A percentile compares a stretch with the other conserved stretches of the same genome.
Conservation (phyloP, 2,113 vertebrate genomes). For the Pluvialis apricaria region DNA sequence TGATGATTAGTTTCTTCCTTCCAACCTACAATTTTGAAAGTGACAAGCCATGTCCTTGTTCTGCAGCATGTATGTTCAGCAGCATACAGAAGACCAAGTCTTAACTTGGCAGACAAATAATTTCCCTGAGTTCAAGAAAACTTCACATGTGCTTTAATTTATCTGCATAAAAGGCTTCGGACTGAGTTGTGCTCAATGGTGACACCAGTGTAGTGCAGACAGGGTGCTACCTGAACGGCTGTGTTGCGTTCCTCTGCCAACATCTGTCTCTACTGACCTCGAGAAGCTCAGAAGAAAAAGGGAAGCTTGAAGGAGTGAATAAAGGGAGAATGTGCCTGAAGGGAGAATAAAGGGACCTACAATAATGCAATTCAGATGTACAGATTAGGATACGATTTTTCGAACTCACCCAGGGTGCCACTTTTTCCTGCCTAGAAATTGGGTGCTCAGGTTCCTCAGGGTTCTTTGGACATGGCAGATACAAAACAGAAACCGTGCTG, state of each 20-base stretch:
- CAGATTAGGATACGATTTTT: neutral
- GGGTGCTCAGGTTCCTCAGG: neutral
- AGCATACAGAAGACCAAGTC: neutral
- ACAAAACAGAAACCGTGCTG: neutral
- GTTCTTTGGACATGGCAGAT: neutral
- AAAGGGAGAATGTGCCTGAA: neutral
- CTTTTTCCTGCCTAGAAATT: neutral
- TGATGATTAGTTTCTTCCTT: neutral
- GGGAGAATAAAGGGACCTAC: neutral
- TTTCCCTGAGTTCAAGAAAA: neutral
- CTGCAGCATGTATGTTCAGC: neutral
- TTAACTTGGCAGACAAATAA: neutral
- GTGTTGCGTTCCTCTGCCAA: neutral
- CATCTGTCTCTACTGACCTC: neutral
- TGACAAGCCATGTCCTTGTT: neutral
- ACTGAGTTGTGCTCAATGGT: neutral
- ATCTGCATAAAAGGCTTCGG: neutral
- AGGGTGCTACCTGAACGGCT: rapidly evolving
- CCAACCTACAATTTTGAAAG: neutral
- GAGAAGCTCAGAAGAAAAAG: neutral
- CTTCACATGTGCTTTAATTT: neutral
- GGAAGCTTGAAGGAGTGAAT: neutral
- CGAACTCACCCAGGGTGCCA: neutral
- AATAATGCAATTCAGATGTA: neutral
- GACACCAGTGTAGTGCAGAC: neutral